Evolutionary conservation across 2,797 vertebrate genomes (phyloP).

Genomic region (Myiotriccus ornatus): DNA sequence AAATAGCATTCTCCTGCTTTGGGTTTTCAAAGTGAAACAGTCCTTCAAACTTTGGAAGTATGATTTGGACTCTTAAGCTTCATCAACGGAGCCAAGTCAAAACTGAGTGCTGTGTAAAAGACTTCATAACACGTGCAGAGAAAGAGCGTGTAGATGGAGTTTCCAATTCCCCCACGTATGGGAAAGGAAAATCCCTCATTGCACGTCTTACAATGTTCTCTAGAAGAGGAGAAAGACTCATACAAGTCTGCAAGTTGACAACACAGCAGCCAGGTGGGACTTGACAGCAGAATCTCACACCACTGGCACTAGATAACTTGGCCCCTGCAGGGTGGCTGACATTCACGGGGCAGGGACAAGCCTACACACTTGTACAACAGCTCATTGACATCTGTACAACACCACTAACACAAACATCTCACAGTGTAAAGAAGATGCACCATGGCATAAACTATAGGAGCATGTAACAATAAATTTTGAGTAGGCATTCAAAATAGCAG

Average conservation of each 20-base stretch:
- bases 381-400: not conserved
- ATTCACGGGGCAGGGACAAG: not conserved
- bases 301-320: accelerated
- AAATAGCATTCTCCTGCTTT: not conserved
- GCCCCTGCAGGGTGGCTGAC: accelerated
- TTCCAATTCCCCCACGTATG: not conserved
- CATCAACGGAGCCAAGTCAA: not conserved
- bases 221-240: not conserved
- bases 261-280: not conserved
- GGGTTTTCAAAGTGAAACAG: not conserved
- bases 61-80: not conserved
- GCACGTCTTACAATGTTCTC: not conserved
- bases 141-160: accelerated
- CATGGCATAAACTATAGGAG: not conserved
- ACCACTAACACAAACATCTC: not conserved
- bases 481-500: not conserved
- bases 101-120: not conserved
- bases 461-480: not conserved
- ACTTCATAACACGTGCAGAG: accelerated
- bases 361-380: not conserved
- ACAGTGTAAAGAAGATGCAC: not conserved
- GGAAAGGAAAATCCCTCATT: not conserved
- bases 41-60: not conserved
- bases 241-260: not conserved
- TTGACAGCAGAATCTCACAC: accelerated